Base-by-base conservation (phyloP, 1,140 invertebrate genomes). In the Agrypnia vestita region DNA sequence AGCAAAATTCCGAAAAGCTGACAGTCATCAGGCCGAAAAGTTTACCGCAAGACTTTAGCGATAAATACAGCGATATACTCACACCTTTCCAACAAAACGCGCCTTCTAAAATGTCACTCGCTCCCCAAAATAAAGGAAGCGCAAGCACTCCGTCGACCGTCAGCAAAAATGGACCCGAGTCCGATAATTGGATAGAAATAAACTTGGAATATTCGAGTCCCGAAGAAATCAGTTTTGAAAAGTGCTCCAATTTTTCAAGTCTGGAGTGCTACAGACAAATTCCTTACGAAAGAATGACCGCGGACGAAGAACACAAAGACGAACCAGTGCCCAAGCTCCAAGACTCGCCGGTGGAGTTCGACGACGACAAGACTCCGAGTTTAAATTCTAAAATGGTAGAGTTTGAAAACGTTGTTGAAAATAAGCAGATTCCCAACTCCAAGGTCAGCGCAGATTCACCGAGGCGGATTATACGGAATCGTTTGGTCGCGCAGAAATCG, bases 131-230 rank as follows among this genome's bases (percentile, higher is more conserved):
- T 43, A 80, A 80, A 69, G 75, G 75, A 19, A 82, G 81, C 61
- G 74, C 35, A 6, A 78, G 78, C 43, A 82, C 81, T n/a, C 78
- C 82, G 3, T 80, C 82, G 7, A 81, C 82, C 1, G 71, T 79
- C 21, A 75, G 79, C 64, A 81, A 81, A 77, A 80, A 80, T 51
- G 78, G 84, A 0, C 85, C 84, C 0, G 87, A 86, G 79, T 86
- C 86, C 0, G 90, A 89, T 81, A 91, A 90, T 56, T 91, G 90
- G 90, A 91, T 90, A 0, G 91, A 91, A 85, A 91, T 88, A 61
- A 87, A 87, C 84, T 80, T 88, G 77, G 90, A 91, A 76, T 89
- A 89, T 80, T 91, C 90, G 53, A 91, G 90, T 82, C 90, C 90
- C 0, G 90, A 91, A 77, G 90, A 91, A 83, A 81, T 89, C 64